Conservation (phyloP, 2,888 invertebrate genomes). For the Sinhomidia bicolor region DNA sequence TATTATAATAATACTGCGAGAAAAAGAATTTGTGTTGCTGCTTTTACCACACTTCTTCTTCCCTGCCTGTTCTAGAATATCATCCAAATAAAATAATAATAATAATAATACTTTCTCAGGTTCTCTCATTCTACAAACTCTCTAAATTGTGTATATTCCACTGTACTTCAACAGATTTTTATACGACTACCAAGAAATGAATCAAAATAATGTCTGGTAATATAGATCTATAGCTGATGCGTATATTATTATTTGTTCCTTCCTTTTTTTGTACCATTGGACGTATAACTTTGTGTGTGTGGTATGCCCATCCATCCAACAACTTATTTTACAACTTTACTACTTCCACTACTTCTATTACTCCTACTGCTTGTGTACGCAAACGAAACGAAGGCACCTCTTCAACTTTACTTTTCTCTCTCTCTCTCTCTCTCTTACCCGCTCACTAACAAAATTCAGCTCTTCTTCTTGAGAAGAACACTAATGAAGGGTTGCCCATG, state of each 20-base stretch:
- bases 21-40: background rate
- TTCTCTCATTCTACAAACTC: background rate
- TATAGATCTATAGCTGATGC: background rate
- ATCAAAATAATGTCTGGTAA: constrained; percentile 1
- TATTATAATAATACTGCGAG: background rate
- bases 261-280: constrained; percentile 10
- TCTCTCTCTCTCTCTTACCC: constrained; percentile 41
- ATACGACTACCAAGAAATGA: background rate
- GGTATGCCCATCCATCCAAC: constrained; percentile 25
- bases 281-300: background rate
- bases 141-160: too few species aligned
- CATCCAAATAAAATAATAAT: background rate
- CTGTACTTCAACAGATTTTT: too few species aligned
- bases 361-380: too few species aligned
- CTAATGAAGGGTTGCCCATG: constrained; percentile 79
- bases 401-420: constrained; percentile 27
- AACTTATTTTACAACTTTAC: constrained; percentile 24
- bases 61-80: background rate
- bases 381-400: constrained; percentile 66
- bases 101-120: background rate
- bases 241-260: background rate
- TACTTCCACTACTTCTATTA: background rate
- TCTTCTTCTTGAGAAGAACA: constrained; percentile 75
- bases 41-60: constrained; percentile 1
- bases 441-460: constrained; percentile 43